Evolutionary conservation across 2,113 vertebrate species (phyloP).

Genomic region (Carollia perspicillata): DNA sequence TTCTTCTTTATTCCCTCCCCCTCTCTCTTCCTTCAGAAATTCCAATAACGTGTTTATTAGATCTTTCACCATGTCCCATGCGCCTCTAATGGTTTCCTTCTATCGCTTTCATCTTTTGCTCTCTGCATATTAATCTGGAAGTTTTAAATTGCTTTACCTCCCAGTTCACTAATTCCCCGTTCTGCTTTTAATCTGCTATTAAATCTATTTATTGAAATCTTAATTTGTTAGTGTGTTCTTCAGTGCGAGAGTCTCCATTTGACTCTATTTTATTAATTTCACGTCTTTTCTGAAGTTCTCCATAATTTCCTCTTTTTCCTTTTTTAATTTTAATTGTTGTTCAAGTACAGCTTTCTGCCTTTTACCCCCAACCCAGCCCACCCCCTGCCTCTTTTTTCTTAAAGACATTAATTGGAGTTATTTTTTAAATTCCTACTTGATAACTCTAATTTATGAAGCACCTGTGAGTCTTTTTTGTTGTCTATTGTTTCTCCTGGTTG

Average conservation of each 20-base stretch:
- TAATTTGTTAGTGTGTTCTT: slow-evolving; percentile 1
- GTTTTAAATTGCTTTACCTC: neutral
- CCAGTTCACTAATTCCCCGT: neutral
- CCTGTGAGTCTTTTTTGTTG: neutral
- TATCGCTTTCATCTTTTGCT: neutral
- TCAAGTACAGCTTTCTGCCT: too few species aligned
- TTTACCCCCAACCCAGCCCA: too few species aligned
- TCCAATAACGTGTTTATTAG: neutral
- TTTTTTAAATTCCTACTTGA: neutral
- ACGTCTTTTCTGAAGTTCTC: neutral
- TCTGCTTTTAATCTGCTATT: neutral
- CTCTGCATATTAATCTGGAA: neutral
- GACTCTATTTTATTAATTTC: neutral
- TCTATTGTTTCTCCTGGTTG: neutral
- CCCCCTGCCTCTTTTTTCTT: neutral
- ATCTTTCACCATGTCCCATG: neutral
- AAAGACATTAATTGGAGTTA: neutral
- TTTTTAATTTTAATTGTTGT: too few species aligned
- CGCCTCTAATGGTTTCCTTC: neutral
- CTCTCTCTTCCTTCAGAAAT: neutral
- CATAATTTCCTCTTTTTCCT: neutral
- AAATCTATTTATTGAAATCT: slow-evolving; percentile 16
- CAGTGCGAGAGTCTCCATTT: neutral
- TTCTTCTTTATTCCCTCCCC: neutral
- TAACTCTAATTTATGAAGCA: slow-evolving; percentile 8